Evolutionary conservation across 2,888 invertebrate genomes (phyloP).

Genomic region (Entomobrya multifasciata): DNA sequence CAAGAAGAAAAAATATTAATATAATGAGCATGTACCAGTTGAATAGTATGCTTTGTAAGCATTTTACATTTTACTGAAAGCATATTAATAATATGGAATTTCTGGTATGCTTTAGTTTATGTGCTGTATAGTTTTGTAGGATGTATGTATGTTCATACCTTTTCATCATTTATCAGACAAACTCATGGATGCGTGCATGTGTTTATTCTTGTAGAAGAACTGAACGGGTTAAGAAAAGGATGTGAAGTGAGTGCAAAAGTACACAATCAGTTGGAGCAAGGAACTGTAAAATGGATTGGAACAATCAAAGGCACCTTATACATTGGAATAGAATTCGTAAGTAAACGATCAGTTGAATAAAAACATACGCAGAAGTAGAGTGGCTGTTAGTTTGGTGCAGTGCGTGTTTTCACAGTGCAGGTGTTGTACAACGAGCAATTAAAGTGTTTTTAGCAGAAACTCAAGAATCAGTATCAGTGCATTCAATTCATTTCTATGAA

Average conservation of each 20-base stretch:
- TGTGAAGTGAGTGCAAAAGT: slow-evolving; percentile 63
- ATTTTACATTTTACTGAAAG: neutral
- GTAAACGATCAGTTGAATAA: neutral
- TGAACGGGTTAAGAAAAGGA: slow-evolving; percentile 63
- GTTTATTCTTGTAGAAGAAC: slow-evolving; percentile 56
- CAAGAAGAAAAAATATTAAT: no score
- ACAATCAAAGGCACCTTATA: slow-evolving; percentile 70
- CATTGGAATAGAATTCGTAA: slow-evolving; percentile 74
- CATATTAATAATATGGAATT: neutral
- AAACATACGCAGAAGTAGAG: neutral
- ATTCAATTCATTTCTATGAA: neutral
- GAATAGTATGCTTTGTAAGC: neutral
- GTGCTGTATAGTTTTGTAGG: neutral
- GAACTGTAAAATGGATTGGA: slow-evolving; percentile 75
- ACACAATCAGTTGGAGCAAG: slow-evolving; percentile 65
- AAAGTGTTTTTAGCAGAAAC: neutral
- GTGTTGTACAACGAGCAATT: neutral
- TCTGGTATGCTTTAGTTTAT: neutral
- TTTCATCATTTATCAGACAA: no score
- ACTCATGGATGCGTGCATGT: neutral
- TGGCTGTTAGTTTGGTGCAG: neutral
- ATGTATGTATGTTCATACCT: neutral
- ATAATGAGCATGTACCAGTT: no score
- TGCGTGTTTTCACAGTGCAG: neutral
- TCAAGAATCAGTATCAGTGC: neutral